Percentiles rank a stretch among this genome's conserved stretches.
These are phyloP conservation scores for Rhodinocichla rosea DNA, from an alignment of 2,113 vertebrate species.

Conservation along the genomic window DNA sequence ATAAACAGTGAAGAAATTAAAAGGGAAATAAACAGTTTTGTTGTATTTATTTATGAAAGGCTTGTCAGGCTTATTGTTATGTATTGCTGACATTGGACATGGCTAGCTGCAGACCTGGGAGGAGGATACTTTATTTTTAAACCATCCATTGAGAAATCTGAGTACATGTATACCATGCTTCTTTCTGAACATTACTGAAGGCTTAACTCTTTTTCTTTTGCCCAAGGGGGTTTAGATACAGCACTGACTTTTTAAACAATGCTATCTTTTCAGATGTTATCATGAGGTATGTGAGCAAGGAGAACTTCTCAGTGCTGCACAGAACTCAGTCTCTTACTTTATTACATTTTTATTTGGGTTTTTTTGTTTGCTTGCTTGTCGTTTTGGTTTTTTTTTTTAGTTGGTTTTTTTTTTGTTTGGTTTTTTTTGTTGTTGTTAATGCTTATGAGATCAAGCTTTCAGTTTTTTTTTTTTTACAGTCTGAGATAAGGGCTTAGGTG, in stretches of 20 bases:
- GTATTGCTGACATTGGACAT: background rate
- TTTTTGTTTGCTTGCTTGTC: background rate
- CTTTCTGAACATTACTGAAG: background rate
- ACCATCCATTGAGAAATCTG: background rate
- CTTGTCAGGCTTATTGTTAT: background rate
- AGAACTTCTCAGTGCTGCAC: background rate
- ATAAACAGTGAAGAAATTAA: background rate
- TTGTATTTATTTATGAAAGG: background rate
- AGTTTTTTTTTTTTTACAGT: background rate
- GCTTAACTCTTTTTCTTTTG: background rate
- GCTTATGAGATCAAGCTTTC: background rate
- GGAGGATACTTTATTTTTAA: background rate
- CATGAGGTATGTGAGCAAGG: background rate
- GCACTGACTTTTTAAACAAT: background rate
- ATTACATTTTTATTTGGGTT: background rate
- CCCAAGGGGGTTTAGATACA: background rate
- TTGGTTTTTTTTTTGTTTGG: background rate
- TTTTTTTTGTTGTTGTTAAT: background rate
- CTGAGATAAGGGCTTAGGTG: background rate
- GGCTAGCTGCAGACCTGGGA: background rate
- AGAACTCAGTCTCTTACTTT: background rate
- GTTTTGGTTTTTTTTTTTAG: background rate
- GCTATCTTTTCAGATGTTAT: background rate
- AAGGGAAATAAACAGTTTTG: background rate
- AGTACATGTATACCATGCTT: background rate